Conservation (phyloP, 2,888 invertebrate species). For the Disparrhopalites patrizii region DNA sequence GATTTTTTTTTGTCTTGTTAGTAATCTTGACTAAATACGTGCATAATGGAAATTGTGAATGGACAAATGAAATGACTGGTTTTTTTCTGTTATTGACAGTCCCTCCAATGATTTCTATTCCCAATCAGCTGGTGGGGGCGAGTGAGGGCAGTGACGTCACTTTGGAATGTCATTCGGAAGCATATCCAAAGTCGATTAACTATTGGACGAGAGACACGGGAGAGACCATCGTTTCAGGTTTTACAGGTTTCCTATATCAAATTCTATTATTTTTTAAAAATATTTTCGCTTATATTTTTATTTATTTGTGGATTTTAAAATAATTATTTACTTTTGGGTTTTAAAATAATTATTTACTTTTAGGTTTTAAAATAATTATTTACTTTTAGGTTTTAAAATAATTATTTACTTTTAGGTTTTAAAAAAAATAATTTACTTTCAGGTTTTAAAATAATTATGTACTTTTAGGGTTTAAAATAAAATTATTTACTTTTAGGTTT, state of each 20-base stretch:
- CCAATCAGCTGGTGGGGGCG: constrained; percentile 77
- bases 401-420: too few species aligned
- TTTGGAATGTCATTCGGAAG: constrained; percentile 77
- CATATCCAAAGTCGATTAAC: constrained; percentile 79
- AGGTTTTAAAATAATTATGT: too few species aligned
- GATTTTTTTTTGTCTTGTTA: too few species aligned
- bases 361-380: too few species aligned
- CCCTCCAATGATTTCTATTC: constrained; percentile 78
- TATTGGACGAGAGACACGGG: constrained; percentile 75
- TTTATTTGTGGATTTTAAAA: not conserved
- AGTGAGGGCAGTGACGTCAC: constrained; percentile 68
- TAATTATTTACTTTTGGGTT: not conserved
- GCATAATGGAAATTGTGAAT: too few species aligned
- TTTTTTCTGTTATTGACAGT: constrained; percentile 57
- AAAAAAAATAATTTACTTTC: too few species aligned
- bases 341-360: too few species aligned
- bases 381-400: too few species aligned
- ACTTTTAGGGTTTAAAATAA: too few species aligned
- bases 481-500: too few species aligned
- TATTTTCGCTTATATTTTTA: too few species aligned
- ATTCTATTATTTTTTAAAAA: not conserved
- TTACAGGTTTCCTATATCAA: not conserved
- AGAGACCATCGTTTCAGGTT: constrained; percentile 70
- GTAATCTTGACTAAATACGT: too few species aligned
- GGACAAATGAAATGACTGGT: not conserved